Percentiles rank a stretch among this genome's conserved stretches.
Conservation (phyloP, 2,797 vertebrate species). For the Etheostoma perlongum region DNA sequence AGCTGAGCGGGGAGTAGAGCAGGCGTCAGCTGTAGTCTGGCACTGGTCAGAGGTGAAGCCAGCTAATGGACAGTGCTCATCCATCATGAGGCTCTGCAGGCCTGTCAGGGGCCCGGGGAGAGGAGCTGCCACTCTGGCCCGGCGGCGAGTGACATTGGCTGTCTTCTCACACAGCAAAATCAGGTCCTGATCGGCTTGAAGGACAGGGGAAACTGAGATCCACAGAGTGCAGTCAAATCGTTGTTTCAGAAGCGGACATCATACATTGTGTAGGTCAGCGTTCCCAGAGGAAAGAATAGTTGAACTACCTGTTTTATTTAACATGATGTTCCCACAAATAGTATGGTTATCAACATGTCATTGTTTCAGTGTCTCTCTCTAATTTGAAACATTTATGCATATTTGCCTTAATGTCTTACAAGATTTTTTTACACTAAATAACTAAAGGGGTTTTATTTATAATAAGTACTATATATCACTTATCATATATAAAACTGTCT, state of each 20-base stretch:
- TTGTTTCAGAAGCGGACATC: conserved; percentile 54
- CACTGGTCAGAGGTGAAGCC: conserved; percentile 86
- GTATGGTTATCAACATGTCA: neutral
- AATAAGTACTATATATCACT: too few species aligned
- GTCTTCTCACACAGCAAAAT: conserved; percentile 68
- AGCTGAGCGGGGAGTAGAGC: conserved; percentile 76
- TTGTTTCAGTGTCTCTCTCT: neutral
- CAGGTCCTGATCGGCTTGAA: conserved; percentile 73
- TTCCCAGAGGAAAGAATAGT: conserved; percentile 7
- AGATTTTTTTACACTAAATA: neutral
- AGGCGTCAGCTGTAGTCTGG: conserved; percentile 86
- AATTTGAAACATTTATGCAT: neutral
- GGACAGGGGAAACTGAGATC: conserved; percentile 75
- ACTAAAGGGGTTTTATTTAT: neutral
- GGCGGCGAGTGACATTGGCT: conserved; percentile 73
- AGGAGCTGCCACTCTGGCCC: conserved; percentile 77
- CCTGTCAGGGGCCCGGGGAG: conserved; percentile 83
- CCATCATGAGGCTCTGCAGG: conserved; percentile 86
- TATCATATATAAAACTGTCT: neutral
- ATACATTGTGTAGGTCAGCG: conserved; percentile 22
- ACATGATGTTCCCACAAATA: neutral
- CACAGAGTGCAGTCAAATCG: conserved; percentile 64
- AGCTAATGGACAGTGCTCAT: conserved; percentile 89
- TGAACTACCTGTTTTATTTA: conserved; percentile 19
- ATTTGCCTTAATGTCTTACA: neutral